Percentiles rank a stretch among this genome's conserved stretches.
Evolutionary conservation across 2,888 invertebrate genomes (phyloP).

Genomic region (Conistra vaccinii): DNA sequence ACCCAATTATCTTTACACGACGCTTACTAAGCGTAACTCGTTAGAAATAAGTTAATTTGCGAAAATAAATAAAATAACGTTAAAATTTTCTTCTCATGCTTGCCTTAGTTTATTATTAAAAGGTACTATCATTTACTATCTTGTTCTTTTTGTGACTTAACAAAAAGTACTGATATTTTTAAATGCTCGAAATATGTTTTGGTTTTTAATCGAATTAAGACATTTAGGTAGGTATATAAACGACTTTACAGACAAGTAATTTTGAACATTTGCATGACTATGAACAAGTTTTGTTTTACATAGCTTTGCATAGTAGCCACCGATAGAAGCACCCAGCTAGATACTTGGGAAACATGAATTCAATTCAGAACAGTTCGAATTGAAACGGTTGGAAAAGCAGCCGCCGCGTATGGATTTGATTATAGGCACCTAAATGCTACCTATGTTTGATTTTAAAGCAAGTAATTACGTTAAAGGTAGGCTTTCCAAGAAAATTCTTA

Average conservation of each 20-base stretch:
- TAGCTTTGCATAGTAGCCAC: not conserved
- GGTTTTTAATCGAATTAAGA: not conserved
- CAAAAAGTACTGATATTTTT: too few relatives aligned
- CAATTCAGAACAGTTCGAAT: not conserved
- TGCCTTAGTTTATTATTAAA: too few relatives aligned
- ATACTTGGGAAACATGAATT: constrained; percentile 9
- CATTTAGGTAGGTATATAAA: not conserved
- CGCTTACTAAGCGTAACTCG: constrained; percentile 6
- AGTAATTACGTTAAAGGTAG: not conserved
- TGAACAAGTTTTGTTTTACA: not conserved
- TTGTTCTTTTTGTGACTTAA: not conserved
- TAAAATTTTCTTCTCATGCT: not conserved
- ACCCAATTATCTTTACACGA: constrained; percentile 12
- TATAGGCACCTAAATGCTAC: not conserved
- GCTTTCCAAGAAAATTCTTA: not conserved
- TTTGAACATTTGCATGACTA: not conserved
- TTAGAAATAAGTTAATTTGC: not conserved
- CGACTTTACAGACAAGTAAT: not conserved
- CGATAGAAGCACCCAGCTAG: not conserved
- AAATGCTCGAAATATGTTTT: too few relatives aligned
- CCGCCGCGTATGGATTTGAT: not conserved
- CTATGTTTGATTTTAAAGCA: not conserved
- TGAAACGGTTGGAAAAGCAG: not conserved
- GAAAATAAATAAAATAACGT: too few relatives aligned
- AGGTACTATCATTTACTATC: not conserved